Base-by-base conservation (phyloP, 2,113 vertebrate species). In the Dendropsophus ebraccatus region DNA sequence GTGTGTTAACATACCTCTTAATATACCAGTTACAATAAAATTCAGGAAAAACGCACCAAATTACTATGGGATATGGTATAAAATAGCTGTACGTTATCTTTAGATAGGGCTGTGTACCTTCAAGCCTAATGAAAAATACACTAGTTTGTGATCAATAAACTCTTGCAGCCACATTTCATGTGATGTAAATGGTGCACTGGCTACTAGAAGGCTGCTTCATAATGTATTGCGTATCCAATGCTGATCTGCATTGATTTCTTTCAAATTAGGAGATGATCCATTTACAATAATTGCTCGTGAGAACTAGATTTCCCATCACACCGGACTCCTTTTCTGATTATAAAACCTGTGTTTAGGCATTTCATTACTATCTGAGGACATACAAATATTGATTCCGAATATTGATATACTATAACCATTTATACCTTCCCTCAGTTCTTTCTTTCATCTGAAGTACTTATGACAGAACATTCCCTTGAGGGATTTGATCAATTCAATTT, bases 381-480 rank as follows among this genome's bases (percentile, higher is more conserved):
- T 77, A 32, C 75, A 77, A 52, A 82, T 49, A 82, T 70, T 82
- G 62, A 82, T 32, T 82, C 16, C n/a, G 67, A 82, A 82, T 70
- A 69, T 54, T 49, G 65, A 82, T 82, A 82, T 32, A 49, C 62
- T 50, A n/a, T 69, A 67, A 50, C 41, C 62, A 70, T 82, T 82
- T 82, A 70, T 65, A 82, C 60, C 17, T 82, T 82, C 8, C 58
- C 6, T 58, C n/a, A 41, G 8, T 37, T 37, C n/a, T 49, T 70
- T 21, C 13, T 69, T 65, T 65, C n/a, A 67, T 49, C 21, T 49
- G 16, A 82, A 70, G 16, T n/a, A n/a, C 25, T 37, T 52, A 62
- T 70, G 28, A 82, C 25, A 49, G 28, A 23, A n/a, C 60, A 32
- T 82, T 67, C 25, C 47, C 65, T 16, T 52, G 45, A 30, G 60